These are phyloP conservation scores for Meghimatium bilineatum DNA, from an alignment of 2,888 invertebrate species.

Conservation along the genomic window DNA sequence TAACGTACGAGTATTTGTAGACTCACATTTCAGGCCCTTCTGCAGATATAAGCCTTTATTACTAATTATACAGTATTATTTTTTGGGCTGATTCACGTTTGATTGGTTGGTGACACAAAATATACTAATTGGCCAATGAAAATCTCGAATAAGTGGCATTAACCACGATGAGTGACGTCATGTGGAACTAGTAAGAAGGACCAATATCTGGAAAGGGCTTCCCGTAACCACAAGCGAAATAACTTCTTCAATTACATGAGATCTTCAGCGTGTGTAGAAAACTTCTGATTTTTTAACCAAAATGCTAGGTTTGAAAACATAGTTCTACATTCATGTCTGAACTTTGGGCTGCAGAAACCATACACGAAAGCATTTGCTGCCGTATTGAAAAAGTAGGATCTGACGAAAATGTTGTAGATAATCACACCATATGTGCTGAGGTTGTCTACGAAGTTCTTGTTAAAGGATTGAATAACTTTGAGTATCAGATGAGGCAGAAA, in stretches of 20 bases:
- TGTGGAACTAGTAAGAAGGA: too few relatives aligned
- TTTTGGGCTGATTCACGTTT: too few relatives aligned
- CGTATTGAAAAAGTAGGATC: constrained; percentile 66
- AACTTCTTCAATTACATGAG: background rate
- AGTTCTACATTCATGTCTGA: constrained; percentile 57
- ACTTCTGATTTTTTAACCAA: constrained; percentile 14
- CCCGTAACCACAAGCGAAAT: too few relatives aligned
- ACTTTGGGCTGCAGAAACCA: constrained; percentile 63
- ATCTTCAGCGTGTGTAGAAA: constrained; percentile 19
- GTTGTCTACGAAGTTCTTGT: constrained; percentile 54
- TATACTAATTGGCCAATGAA: too few relatives aligned
- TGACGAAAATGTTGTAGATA: constrained; percentile 63
- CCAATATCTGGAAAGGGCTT: too few relatives aligned
- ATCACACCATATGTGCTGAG: constrained; percentile 54
- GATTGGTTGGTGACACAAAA: too few relatives aligned
- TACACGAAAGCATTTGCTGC: constrained; percentile 66
- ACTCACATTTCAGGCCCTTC: too few relatives aligned
- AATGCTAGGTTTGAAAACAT: constrained; percentile 18
- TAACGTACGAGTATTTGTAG: too few relatives aligned
- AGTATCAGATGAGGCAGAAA: constrained; percentile 63
- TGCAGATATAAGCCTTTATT: too few relatives aligned
- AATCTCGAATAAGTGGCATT: too few relatives aligned
- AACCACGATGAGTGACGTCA: too few relatives aligned
- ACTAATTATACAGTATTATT: too few relatives aligned
- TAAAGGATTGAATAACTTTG: constrained; percentile 56